Evolutionary conservation across 2,797 vertebrate genomes (phyloP).

Genomic region (Bufotes viridis): DNA sequence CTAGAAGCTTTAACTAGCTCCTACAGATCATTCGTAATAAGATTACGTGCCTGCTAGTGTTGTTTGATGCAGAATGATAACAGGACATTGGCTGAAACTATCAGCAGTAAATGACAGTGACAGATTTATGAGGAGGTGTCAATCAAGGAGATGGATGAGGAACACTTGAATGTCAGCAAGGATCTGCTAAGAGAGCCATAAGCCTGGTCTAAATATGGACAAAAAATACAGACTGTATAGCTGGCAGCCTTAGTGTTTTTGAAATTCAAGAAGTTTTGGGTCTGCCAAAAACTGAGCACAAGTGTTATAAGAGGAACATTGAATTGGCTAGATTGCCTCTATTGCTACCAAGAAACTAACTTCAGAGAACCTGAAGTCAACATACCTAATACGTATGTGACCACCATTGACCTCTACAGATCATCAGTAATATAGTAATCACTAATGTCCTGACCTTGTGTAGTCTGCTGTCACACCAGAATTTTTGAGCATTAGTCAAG

Average conservation of each 20-base stretch:
- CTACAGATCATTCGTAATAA: conserved; percentile 8
- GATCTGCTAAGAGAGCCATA: background rate
- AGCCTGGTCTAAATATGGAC: conserved; percentile 18
- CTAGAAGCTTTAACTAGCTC: conserved; percentile 5
- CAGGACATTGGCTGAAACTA: background rate
- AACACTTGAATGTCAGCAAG: background rate
- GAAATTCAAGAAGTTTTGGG: conserved; percentile 36
- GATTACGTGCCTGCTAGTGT: conserved; percentile 25
- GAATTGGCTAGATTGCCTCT: background rate
- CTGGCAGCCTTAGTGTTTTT: conserved; percentile 12
- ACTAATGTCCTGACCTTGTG: background rate
- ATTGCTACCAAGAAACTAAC: background rate
- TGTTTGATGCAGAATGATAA: conserved; percentile 16
- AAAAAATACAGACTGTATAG: background rate
- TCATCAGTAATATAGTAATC: background rate
- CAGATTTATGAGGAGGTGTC: background rate
- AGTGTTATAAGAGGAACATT: background rate
- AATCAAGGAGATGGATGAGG: background rate
- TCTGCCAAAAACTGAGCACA: conserved; percentile 6
- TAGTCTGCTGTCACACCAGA: conserved; percentile 5
- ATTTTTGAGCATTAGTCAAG: background rate
- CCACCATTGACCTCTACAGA: background rate
- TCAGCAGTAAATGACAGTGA: background rate
- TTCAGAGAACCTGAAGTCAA: background rate
- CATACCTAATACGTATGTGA: background rate